phyloP scores from a whole-genome alignment of 2,113 vertebrate genomes.

The Leucopternis melanops region DNA sequence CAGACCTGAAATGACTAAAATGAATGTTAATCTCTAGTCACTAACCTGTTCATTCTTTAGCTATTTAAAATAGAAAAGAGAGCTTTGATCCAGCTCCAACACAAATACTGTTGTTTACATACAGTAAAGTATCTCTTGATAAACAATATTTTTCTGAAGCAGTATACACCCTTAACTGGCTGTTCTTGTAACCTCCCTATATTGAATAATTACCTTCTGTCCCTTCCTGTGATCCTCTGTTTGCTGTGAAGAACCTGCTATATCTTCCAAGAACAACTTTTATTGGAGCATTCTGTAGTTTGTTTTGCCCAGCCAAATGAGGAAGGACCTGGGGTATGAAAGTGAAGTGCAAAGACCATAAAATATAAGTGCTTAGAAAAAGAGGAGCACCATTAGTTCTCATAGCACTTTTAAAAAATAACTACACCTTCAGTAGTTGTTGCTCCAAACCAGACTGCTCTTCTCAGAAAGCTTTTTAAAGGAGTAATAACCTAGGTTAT shows the following conservation, averaged over 20 bases:
- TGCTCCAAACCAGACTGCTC: not conserved
- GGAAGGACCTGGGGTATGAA: not conserved
- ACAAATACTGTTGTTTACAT: constrained; percentile 42
- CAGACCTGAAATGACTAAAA: not conserved
- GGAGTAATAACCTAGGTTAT: not conserved
- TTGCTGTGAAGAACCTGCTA: not conserved
- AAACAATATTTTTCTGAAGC: not conserved
- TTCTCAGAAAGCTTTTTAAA: not conserved
- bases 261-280: not conserved
- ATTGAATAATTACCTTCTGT: not conserved
- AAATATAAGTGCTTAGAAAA: not conserved
- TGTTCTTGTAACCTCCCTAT: not conserved
- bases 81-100: constrained; percentile 63
- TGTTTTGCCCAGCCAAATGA: not conserved
- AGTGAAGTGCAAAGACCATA: not conserved
- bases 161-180: not conserved
- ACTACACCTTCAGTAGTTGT: not conserved
- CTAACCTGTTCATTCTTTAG: constrained; percentile 43
- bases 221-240: not conserved
- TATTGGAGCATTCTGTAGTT: not conserved
- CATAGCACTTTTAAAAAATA: not conserved
- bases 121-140: not conserved
- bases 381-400: not conserved
- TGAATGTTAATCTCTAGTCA: not conserved
- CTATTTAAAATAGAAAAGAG: constrained; percentile 8